Base-by-base conservation (phyloP, 2,797 vertebrate species). In the Enteromius viviparus region DNA sequence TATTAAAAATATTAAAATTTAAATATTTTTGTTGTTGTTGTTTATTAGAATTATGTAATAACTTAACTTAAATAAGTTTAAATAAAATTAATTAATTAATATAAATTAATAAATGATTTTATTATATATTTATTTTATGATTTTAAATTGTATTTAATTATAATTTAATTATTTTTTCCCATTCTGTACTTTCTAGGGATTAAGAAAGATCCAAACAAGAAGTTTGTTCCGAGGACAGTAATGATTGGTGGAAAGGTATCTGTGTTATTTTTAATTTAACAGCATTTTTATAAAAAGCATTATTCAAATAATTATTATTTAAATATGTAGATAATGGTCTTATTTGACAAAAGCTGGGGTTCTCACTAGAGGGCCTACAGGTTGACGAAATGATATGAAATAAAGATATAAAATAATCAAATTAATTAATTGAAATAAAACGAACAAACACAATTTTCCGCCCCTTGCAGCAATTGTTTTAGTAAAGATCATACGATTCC, bases 231-330 rank as follows among this genome's bases (percentile, higher is more conserved):
- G 83, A 95, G 96, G 89, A 96, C 96, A 0, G 86, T 97, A 74
- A 95, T 97, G 93, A 96, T 96, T 0, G 96, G 96, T 82, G 96
- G 96, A 91, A 97, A 97, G 96, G 96, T 96, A 92, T 89, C 26
- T 1, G 19, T 12, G 21, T 26, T 40, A 17, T 3, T 14, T 53
- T 69, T 17, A 5, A 11, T 29, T 62, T 6, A 7, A 10, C 26
- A 26, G 26, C 26, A 26, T 26, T 26, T 26, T 26, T 26, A 26
- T 26, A 26, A 26, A 26, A 26, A 26, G n/a, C n/a, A n/a, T n/a
- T 26, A 26, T 26, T 26, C 26, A 26, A n/a, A 72, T 72, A n/a
- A 55, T n/a, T 3, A 23, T 58, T 58, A 58, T 58, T 23, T 58
- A 58, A 10, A 58, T 58, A 58, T 58, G 21, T 58, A n/a, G 68